Evolutionary conservation across 53 echinoderm and acorn worm genomes (phyloP).

Genomic region (Echinometra lucunter): DNA sequence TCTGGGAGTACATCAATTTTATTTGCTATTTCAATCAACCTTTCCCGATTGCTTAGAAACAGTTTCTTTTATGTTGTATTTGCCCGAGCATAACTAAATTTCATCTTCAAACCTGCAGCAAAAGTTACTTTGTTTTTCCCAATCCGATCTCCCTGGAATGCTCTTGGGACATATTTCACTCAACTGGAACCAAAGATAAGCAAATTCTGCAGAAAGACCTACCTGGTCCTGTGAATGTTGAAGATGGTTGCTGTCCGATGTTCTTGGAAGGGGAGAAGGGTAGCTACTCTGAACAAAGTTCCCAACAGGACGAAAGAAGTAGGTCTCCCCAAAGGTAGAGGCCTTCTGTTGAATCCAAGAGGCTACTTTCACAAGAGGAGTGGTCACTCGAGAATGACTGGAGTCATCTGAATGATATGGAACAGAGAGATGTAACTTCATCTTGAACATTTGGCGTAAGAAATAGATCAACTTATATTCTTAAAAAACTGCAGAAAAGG

Average conservation of each 20-base stretch:
- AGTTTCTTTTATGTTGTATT: too few relatives aligned
- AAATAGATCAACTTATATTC: neutral
- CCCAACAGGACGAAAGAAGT: constrained; percentile 79
- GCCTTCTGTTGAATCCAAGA: constrained; percentile 85
- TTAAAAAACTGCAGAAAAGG: too few relatives aligned
- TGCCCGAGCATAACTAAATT: too few relatives aligned
- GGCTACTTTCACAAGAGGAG: constrained; percentile 75
- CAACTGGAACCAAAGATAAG: too few relatives aligned
- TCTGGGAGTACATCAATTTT: too few relatives aligned
- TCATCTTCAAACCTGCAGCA: too few relatives aligned
- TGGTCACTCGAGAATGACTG: neutral
- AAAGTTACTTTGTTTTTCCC: too few relatives aligned
- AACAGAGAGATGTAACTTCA: neutral
- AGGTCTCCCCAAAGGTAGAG: constrained; percentile 79
- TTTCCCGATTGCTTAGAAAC: too few relatives aligned
- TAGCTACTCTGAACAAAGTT: constrained; percentile 55
- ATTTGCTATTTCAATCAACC: too few relatives aligned
- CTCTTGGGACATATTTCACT: too few relatives aligned
- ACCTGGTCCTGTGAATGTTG: constrained; percentile 5
- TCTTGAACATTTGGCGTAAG: neutral
- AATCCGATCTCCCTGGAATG: too few relatives aligned
- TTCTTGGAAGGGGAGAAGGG: neutral
- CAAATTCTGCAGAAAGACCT: too few relatives aligned
- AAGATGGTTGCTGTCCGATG: constrained; percentile 6
- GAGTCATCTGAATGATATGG: neutral